A percentile compares a stretch with the other conserved stretches of the same genome.
Conservation (phyloP, 2,797 vertebrate species). For the Amphiprion clarkii region DNA sequence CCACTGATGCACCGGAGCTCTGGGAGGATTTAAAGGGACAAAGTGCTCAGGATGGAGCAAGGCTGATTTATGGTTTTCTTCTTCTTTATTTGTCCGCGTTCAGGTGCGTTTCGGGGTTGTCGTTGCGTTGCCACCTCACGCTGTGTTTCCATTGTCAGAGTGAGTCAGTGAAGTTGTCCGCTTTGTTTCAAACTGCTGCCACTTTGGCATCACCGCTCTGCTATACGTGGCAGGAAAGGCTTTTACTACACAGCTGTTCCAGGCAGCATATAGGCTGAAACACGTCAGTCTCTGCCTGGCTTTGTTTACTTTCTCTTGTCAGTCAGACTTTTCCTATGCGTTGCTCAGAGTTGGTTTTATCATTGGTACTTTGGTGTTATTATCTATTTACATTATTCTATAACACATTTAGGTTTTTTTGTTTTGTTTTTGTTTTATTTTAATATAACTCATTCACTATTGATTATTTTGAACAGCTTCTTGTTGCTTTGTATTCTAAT, state of each 20-base stretch:
- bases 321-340: too few relatives aligned
- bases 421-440: too few relatives aligned
- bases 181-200: conserved; percentile 65
- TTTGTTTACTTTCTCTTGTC: neutral
- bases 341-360: too few relatives aligned
- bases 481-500: too few relatives aligned
- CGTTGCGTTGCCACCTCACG: neutral
- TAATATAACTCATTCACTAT: too few relatives aligned
- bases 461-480: too few relatives aligned
- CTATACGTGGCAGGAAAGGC: conserved; percentile 82
- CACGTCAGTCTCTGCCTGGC: neutral
- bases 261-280: conserved; percentile 24
- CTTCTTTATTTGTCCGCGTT: neutral
- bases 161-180: conserved; percentile 39
- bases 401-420: too few relatives aligned
- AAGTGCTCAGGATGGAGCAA: neutral
- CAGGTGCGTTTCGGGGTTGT: neutral
- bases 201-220: conserved; percentile 62
- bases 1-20: conserved; percentile 13
- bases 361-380: too few relatives aligned
- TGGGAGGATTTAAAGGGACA: conserved; percentile 14
- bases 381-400: too few relatives aligned
- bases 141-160: conserved; percentile 8
- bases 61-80: conserved; percentile 1
- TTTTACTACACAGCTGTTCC: conserved; percentile 28